Evolutionary conservation across 2,888 invertebrate species (phyloP), one percentile per base, ranked within the genome.

Genomic region (Drosophila quinaria): DNA sequence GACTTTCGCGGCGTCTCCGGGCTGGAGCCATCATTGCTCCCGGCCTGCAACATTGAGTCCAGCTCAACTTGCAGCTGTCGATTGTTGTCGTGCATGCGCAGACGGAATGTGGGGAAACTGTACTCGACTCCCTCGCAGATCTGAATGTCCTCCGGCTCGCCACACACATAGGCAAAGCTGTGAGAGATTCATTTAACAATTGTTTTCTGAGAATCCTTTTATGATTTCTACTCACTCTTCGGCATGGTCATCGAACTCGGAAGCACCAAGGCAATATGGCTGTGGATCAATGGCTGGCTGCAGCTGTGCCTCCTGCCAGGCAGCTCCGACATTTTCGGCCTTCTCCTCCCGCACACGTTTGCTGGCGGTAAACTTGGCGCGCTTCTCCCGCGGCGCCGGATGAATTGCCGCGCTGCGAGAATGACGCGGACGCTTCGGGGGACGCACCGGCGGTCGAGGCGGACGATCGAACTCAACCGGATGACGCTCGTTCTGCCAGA

Each of bases 401-500:
- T 89, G 86, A 42, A 91, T 74, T 1, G 86, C 61, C 2, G 88
- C 86, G 49, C 90, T 81, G 66, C 92, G 90, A 15, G 92, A 92
- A 69, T 92, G 90, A 37, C 92, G 84, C 0, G 91, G 90, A 4
- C 92, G 81, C 66, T 92, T 92, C 10, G 92, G 92, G 22, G 92
- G 91, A 29, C 92, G 89, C 29, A 92, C 84, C n/a, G 91, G 92
- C 0, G 92, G 92, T 13, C 89, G 87, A 0, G 93, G 93, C 17
- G 93, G 92, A 22, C 93, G 87, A 63, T 93, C 83, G 44, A 93
- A 92, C 39, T 90, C 89, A 9, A 92, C 93, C 11, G 92, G 92
- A 15, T 90, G 87, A 8, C 92, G 90, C 37, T 92, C 92, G 19
- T 92, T 92, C 47, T 91, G 93, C 96, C 96, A 96, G 31, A 95